Evolutionary conservation across 1,140 invertebrate genomes (phyloP).

Genomic region (Antheraea pernyi): DNA sequence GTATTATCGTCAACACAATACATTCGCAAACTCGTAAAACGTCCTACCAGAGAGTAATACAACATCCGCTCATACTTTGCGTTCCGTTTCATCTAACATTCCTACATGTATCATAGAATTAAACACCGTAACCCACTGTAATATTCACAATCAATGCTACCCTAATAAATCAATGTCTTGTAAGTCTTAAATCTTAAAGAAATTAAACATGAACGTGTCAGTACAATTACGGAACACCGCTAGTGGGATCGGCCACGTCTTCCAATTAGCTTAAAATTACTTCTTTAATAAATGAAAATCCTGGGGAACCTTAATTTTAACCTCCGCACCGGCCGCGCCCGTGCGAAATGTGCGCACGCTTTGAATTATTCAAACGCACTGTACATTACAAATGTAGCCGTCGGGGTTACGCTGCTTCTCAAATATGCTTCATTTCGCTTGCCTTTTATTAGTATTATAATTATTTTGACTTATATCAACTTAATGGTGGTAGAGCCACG

Average conservation of each 20-base stretch:
- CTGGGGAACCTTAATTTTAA: constrained; percentile 29
- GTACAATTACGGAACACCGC: background rate
- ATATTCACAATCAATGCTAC: background rate
- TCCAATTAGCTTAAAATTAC: constrained; percentile 35
- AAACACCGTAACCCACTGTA: too few relatives aligned
- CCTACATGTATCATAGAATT: too few relatives aligned
- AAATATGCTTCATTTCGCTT: background rate
- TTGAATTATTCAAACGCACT: constrained; percentile 28
- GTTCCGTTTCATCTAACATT: too few relatives aligned
- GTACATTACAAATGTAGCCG: constrained; percentile 11
- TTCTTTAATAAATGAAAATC: constrained; percentile 37
- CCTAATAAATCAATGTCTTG: constrained; percentile 13
- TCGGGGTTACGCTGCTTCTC: background rate
- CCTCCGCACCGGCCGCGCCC: constrained; percentile 4
- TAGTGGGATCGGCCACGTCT: background rate
- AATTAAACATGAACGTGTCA: constrained; percentile 19
- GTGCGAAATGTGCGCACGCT: constrained; percentile 18
- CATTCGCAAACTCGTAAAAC: too few relatives aligned
- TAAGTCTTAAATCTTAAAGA: constrained; percentile 15
- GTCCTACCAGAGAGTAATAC: too few relatives aligned
- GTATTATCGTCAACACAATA: too few relatives aligned
- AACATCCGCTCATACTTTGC: too few relatives aligned
- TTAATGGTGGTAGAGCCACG: too few relatives aligned
- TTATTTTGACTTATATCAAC: too few relatives aligned
- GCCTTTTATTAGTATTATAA: too few relatives aligned